phyloP scores from a whole-genome alignment of 1,140 invertebrate genomes.

The Apis dorsata region DNA sequence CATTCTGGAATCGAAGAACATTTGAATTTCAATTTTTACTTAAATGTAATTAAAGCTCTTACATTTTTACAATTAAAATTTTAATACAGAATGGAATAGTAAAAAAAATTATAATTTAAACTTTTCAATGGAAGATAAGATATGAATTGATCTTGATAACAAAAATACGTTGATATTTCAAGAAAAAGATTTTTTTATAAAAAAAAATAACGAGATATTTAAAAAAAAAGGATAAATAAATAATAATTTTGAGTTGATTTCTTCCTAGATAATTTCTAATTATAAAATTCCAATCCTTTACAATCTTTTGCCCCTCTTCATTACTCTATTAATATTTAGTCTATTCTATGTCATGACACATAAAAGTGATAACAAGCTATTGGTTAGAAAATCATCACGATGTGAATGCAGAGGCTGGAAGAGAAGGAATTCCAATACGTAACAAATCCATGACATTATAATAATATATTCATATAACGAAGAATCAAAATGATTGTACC shows the following conservation, averaged over 20 bases:
- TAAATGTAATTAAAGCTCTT: neutral
- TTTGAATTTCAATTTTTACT: neutral
- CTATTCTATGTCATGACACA: too few species aligned
- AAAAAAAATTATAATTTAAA: neutral
- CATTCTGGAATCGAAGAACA: neutral
- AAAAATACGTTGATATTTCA: neutral
- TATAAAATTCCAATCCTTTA: too few species aligned
- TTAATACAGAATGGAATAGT: neutral
- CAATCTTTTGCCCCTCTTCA: too few species aligned
- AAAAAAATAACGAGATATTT: neutral
- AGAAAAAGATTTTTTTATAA: neutral
- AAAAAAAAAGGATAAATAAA: neutral
- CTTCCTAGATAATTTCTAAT: neutral
- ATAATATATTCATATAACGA: constrained; percentile 75
- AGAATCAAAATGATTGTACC: constrained; percentile 73
- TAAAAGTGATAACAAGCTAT: neutral
- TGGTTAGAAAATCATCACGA: neutral
- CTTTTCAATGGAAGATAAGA: neutral
- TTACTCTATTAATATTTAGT: too few species aligned
- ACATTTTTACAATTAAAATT: neutral
- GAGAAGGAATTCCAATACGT: constrained; percentile 29
- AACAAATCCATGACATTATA: constrained; percentile 62
- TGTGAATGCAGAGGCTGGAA: too few species aligned
- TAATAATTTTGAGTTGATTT: neutral
- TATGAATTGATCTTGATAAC: neutral